phyloP scores from a whole-genome alignment of 2,113 vertebrate genomes.

The Delphinus delphis region DNA sequence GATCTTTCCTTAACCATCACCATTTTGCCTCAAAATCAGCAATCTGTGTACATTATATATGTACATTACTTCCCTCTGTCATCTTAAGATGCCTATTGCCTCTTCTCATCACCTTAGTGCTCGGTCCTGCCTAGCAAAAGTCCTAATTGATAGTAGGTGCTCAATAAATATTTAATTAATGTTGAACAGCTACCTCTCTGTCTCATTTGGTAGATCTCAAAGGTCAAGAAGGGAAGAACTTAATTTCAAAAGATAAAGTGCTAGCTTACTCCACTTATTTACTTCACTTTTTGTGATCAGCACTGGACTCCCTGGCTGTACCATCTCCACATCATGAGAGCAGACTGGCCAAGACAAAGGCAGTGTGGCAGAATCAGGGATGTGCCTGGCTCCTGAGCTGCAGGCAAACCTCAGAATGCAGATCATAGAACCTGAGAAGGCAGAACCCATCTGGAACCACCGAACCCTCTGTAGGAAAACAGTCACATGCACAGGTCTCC shows the following conservation, averaged over 20 bases:
- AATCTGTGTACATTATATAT: background rate
- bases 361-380: background rate
- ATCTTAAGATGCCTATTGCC: background rate
- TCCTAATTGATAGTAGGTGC: background rate
- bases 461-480: background rate
- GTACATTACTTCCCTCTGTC: background rate
- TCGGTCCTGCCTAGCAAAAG: background rate
- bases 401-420: background rate
- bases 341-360: background rate
- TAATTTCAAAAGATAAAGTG: background rate
- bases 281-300: background rate
- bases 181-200: background rate
- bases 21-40: background rate
- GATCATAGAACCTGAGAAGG: background rate
- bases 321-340: background rate
- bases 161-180: slow-evolving; percentile 48
- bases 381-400: background rate
- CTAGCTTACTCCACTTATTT: background rate
- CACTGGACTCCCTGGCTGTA: background rate
- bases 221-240: background rate
- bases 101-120: background rate
- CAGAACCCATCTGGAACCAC: fast-evolving
- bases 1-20: background rate
- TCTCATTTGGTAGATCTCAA: background rate
- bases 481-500: fast-evolving